Percentiles rank a stretch among this genome's conserved stretches.
Conservation (phyloP, 2,797 vertebrate species). For the Lemur catta region DNA sequence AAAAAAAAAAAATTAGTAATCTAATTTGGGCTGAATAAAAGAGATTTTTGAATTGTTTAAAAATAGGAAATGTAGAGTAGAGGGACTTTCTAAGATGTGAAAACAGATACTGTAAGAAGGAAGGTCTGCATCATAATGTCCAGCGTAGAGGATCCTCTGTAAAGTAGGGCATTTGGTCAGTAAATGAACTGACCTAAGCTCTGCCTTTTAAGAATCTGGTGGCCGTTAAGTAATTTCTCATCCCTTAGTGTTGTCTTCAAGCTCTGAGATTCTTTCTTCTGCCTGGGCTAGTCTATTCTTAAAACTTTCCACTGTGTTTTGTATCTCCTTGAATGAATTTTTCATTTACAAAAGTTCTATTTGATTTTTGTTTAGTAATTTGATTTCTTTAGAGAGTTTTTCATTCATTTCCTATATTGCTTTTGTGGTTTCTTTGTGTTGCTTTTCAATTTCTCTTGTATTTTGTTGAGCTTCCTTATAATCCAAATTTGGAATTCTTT, state of each 20-base stretch:
- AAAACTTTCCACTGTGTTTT: too few relatives aligned
- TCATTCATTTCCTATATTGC: too few relatives aligned
- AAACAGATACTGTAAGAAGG: neutral
- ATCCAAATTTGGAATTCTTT: too few relatives aligned
- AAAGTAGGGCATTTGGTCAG: neutral
- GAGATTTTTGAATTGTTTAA: conserved; percentile 46
- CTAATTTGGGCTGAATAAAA: conserved; percentile 59
- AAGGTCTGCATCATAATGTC: neutral
- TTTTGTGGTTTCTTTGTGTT: too few relatives aligned
- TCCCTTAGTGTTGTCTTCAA: neutral
- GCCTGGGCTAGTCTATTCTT: too few relatives aligned
- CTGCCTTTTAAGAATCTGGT: neutral
- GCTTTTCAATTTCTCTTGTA: too few relatives aligned
- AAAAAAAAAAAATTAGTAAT: conserved; percentile 5
- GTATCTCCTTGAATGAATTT: too few relatives aligned
- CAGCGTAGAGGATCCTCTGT: neutral
- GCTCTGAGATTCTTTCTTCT: too few relatives aligned
- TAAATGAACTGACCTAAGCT: neutral
- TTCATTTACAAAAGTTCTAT: too few relatives aligned
- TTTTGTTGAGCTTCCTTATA: too few relatives aligned
- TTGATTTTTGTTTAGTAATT: too few relatives aligned
- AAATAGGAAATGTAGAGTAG: neutral
- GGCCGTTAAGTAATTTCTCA: neutral
- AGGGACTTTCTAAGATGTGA: neutral
- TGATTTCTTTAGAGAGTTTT: too few relatives aligned